Evolutionary conservation across 2,888 invertebrate genomes (phyloP), one percentile per base, ranked within the genome.

Genomic region (Tenthredo amoena): DNA sequence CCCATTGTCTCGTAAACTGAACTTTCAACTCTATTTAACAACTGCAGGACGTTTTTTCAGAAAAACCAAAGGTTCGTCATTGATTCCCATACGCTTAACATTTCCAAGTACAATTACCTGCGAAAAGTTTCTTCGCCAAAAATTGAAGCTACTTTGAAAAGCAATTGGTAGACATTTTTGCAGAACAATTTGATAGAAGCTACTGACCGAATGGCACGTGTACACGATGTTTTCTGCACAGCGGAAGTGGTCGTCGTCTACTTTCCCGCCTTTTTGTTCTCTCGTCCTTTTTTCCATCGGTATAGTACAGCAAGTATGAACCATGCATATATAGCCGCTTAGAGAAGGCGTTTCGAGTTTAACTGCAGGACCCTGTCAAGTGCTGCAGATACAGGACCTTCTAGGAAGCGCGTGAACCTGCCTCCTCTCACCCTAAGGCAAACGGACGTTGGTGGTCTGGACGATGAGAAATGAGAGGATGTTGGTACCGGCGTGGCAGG

Each of bases 381-480:
- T 85, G 85, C 65, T 68, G 34, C 77, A 55, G 47, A 81, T 50
- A 58, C 31, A 83, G 85, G 58, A 74, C 84, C 85, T 87, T 87
- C 87, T 82, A 34, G 83, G 87, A 87, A 86, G 26, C 55, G n/a
- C 37, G 37, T 76, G 83, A 85, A 87, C 84, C 85, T 87, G 83
- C 74, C 55, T 37, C 76, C 12, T 21, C 40, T 81, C 58, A 62
- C 81, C 40, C 62, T 81, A 31, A 31, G 81, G 81, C 40, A 81
- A 81, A 81, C 62, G 81, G 58, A 40, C 58, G 58, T 81, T 81
- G 81, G 62, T 81, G 81, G 81, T 81, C 58, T 81, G 79, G 68
- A 68, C 34, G 68, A 68, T 34, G 68, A 62, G 21, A 15, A 81
- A 34, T 31, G 77, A 77, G 55, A 77, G 77, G 77, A 50, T 77